Evolutionary conservation across 2,797 vertebrate genomes (phyloP).

Genomic region (Tokudaia muenninki): DNA sequence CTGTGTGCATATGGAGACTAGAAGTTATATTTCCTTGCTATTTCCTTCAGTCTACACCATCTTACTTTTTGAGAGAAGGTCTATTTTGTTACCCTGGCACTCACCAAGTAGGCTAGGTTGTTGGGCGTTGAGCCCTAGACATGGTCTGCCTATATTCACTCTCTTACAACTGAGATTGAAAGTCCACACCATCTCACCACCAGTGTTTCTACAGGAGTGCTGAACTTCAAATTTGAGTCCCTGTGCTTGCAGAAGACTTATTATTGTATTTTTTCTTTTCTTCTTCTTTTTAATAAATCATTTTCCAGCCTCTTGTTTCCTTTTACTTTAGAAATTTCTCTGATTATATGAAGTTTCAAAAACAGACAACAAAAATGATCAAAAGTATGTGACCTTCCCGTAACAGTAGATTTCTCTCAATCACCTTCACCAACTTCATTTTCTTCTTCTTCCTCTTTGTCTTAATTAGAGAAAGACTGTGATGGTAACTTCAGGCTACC

Average conservation of each 20-base stretch:
- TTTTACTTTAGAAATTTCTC: not conserved
- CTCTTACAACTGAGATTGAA: not conserved
- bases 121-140: not conserved
- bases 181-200: not conserved
- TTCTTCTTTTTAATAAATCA: not conserved
- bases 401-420: not conserved
- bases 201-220: accelerated
- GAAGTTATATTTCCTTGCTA: not conserved
- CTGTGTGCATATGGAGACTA: not conserved
- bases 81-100: too few species aligned
- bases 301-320: not conserved
- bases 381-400: not conserved
- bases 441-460: not conserved
- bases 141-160: not conserved
- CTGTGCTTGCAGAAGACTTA: not conserved
- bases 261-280: not conserved
- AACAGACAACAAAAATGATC: not conserved
- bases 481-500: not conserved
- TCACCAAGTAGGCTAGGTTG: not conserved
- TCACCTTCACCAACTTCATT: not conserved
- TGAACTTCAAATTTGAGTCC: not conserved
- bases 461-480: not conserved
- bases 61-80: not conserved
- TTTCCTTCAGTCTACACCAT: too few species aligned
- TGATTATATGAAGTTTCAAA: not conserved